These are phyloP conservation scores for Charadrius vociferus DNA, from an alignment of 2,113 vertebrate species.

Conservation along the genomic window DNA sequence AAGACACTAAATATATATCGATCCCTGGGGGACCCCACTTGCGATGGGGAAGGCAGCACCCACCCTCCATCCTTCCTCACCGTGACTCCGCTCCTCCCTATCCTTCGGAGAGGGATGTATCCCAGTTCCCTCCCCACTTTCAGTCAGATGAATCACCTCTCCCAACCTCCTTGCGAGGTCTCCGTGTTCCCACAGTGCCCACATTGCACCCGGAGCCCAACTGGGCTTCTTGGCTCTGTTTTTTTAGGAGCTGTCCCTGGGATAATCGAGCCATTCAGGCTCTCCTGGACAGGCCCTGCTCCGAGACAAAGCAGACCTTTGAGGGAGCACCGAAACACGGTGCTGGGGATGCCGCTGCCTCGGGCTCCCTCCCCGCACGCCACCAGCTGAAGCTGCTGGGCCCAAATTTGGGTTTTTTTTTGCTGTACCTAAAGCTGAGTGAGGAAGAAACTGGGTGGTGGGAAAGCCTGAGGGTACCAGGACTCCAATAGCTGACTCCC, in stretches of 20 bases:
- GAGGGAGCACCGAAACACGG: neutral
- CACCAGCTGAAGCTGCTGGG: neutral
- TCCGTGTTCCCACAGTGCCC: neutral
- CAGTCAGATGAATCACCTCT: neutral
- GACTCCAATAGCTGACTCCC: neutral
- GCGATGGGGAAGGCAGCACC: neutral
- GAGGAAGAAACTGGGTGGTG: neutral
- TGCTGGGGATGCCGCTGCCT: neutral
- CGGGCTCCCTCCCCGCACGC: neutral
- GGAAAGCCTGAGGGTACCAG: neutral
- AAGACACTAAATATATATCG: neutral
- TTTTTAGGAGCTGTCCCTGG: neutral
- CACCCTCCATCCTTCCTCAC: neutral
- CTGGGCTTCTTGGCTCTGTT: neutral
- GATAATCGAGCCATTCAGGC: neutral
- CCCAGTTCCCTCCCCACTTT: neutral
- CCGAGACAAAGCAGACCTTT: neutral
- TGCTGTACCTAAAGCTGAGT: neutral
- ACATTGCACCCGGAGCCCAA: neutral
- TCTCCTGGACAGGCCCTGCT: neutral
- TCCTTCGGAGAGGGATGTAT: accelerated
- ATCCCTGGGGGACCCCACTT: neutral
- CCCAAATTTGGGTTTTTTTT: too few relatives aligned
- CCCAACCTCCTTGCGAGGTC: neutral
- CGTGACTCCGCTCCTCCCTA: accelerated